Base-by-base conservation (phyloP, 2,888 invertebrate species). In the Dolomedes plantarius region DNA sequence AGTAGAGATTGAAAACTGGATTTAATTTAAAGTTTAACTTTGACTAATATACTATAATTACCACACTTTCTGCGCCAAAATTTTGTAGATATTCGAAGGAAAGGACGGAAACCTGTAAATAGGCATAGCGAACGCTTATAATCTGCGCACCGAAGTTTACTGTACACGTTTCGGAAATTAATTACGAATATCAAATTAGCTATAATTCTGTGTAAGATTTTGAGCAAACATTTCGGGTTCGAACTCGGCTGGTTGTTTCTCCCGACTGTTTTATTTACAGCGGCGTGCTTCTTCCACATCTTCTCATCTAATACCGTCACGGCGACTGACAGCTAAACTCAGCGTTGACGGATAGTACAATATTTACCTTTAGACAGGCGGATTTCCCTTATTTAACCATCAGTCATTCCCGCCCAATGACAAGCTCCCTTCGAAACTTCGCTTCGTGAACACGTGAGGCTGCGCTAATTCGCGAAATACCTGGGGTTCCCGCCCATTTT, bases 341-440 rank as follows among this genome's bases (percentile, higher is more conserved):
- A 19, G 56, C 56, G 56, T 11, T 56, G 56, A 56, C 56, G 56
- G 56, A 56, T 56, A 23, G 23, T 56, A 56, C 56, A 56, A 56
- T 56, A 56, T 56, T 56, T 56, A 56, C 56, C 23, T 56, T 56
- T 16, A 56, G 19, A 56, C 23, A 23, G 23, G 56, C 56, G 56
- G 56, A 56, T 56, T 56, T 56, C 56, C 56, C 56, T 56, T 56
- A 56, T 56, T 56, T 56, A 56, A 56, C 56, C 56, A 56, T 56
- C 56, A 23, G 5, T 56, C 23, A 56, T 56, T 23, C 56, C 56
- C 56, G 19, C 41, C 56, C 56, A 56, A 23, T 56, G 56, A 56
- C 56, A 56, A 56, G 3, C 56, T 19, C 56, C 23, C 23, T 56
- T 56, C 13, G 23, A 56, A 56, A 56, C 56, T 56, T 56, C 56